Percentiles rank a stretch among this genome's conserved stretches.
These are phyloP conservation scores for Sinocyclocheilus maitianheensis DNA, from an alignment of 2,113 vertebrate genomes.

Conservation along the genomic window DNA sequence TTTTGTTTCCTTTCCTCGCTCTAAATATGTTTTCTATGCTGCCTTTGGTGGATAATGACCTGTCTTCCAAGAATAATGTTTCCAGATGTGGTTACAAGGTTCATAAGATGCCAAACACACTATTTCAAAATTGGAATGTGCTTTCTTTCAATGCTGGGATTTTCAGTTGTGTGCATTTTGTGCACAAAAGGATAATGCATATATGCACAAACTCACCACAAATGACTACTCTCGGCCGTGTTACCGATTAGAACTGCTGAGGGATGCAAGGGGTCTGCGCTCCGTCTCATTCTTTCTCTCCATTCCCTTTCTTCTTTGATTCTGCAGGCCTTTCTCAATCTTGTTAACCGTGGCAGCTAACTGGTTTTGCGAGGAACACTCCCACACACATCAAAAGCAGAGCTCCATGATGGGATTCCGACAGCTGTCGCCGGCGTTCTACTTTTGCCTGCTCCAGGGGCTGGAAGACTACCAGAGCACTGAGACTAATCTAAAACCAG, in stretches of 20 bases:
- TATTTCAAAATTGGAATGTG: conserved; percentile 67
- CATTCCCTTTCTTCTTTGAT: not conserved
- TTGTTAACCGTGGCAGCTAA: conserved; percentile 40
- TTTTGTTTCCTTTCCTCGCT: conserved; percentile 53
- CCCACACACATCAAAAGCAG: conserved; percentile 56
- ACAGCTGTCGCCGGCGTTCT: conserved; percentile 45
- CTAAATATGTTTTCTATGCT: conserved; percentile 53
- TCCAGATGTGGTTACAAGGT: conserved; percentile 72
- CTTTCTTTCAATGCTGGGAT: conserved; percentile 50
- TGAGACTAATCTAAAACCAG: conserved; percentile 41
- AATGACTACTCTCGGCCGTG: conserved; percentile 60
- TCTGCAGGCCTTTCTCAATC: conserved; percentile 14
- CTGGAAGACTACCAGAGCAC: conserved; percentile 22
- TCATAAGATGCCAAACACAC: conserved; percentile 65
- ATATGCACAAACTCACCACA: conserved; percentile 53
- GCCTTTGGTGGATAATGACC: conserved; percentile 67
- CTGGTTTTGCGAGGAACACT: conserved; percentile 49
- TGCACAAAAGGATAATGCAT: conserved; percentile 59
- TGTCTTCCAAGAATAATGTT: conserved; percentile 73
- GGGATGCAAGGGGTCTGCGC: conserved; percentile 49
- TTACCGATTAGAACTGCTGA: conserved; percentile 69
- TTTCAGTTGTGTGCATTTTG: conserved; percentile 57
- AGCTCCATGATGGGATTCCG: conserved; percentile 37
- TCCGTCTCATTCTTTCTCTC: not conserved
- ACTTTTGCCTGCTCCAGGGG: conserved; percentile 44